phyloP scores from a whole-genome alignment of 2,888 invertebrate genomes.

The Rugalucina vietnamica region DNA sequence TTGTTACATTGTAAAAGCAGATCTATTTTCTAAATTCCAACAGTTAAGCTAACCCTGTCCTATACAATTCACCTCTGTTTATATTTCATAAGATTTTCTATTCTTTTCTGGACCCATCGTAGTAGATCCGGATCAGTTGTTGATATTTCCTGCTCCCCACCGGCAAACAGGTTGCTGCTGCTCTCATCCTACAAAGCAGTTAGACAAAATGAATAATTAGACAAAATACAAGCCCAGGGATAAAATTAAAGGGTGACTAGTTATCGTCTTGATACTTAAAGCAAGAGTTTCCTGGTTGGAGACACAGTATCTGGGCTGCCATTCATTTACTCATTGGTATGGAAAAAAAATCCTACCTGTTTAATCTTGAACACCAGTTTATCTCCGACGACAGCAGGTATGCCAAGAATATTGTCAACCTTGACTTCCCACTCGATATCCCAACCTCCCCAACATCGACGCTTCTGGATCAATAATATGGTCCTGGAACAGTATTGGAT shows the following conservation, averaged over 20 bases:
- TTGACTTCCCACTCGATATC: constrained; percentile 91
- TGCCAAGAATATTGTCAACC: constrained; percentile 89
- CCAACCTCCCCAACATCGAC: constrained; percentile 89
- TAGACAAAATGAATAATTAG: too few species aligned
- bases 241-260: too few species aligned
- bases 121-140: constrained; percentile 87
- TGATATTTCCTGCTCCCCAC: constrained; percentile 88
- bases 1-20: too few species aligned
- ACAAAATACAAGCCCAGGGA: neutral
- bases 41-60: too few species aligned
- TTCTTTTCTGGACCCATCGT: constrained; percentile 90
- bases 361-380: constrained; percentile 89
- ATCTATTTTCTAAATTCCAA: too few species aligned
- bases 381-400: constrained; percentile 87
- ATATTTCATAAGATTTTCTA: constrained; percentile 87
- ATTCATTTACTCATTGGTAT: too few species aligned
- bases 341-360: constrained; percentile 89
- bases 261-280: too few species aligned
- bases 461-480: constrained; percentile 89
- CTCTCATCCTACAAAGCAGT: constrained; percentile 76
- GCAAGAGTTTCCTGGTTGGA: too few species aligned
- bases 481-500: constrained; percentile 87
- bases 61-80: constrained; percentile 47
- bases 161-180: constrained; percentile 84
- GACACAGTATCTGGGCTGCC: too few species aligned